phyloP scores from a whole-genome alignment of 2,888 invertebrate genomes.

The Cheiracanthium punctorium region DNA sequence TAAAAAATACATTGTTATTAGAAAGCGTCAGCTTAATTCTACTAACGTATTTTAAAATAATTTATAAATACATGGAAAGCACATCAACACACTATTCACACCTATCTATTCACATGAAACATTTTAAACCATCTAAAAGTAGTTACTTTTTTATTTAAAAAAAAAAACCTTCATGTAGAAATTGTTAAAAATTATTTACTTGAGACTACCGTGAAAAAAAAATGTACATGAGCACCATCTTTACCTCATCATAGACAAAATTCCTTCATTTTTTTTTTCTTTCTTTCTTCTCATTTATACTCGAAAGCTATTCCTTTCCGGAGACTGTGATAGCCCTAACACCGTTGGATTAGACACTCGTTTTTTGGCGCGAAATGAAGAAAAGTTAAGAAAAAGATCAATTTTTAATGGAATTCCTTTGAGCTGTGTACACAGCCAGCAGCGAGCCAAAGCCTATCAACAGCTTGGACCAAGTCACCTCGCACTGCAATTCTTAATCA shows the following conservation, averaged over 20 bases:
- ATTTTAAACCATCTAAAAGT: too few relatives aligned
- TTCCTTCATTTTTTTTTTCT: background rate
- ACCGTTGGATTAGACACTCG: constrained; percentile 8
- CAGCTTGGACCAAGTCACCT: constrained; percentile 15
- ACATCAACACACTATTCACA: too few relatives aligned
- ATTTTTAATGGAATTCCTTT: constrained; percentile 36
- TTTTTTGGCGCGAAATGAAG: constrained; percentile 20
- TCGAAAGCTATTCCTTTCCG: background rate
- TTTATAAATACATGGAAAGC: too few relatives aligned
- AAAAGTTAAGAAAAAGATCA: constrained; percentile 28
- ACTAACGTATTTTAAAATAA: too few relatives aligned
- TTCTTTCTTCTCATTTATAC: background rate
- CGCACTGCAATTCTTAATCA: constrained; percentile 49
- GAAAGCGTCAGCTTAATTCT: too few relatives aligned
- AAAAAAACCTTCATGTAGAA: too few relatives aligned
- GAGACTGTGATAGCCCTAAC: constrained; percentile 12
- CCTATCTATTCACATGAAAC: too few relatives aligned
- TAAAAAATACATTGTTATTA: too few relatives aligned
- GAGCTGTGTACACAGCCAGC: constrained; percentile 34
- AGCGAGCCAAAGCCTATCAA: constrained; percentile 21
- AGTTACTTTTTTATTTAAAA: too few relatives aligned
- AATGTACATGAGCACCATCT: background rate
- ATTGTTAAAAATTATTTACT: too few relatives aligned
- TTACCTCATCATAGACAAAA: background rate
- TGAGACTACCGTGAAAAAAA: too few relatives aligned